Evolutionary conservation across 2,113 vertebrate genomes (phyloP), one percentile per base, ranked within the genome.

Genomic region (Periophthalmodon schlosseri): DNA sequence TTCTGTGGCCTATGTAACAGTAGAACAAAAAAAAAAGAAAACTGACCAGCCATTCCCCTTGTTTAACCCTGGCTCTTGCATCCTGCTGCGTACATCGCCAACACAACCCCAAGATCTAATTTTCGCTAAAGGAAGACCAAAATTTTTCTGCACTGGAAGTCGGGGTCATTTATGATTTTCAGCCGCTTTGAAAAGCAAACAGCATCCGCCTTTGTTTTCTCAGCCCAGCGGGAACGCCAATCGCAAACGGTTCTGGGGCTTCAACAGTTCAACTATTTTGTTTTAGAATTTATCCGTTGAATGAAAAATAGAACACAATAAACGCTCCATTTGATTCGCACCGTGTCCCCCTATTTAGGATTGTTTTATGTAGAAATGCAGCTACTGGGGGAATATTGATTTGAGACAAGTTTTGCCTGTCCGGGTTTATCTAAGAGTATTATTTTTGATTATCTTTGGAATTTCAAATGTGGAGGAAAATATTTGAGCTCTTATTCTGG

Each of bases 1-100:
- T 57, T 12, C 14, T 6, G 24, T 28, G n/a, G 52, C 20, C 52
- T 56, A 18, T 56, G 52, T 56, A 14, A 60, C 13, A 15, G 54
- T 21, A 13, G 57, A 60, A 58, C 4, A 58, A 15, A 58, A 4
- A 28, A 28, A 58, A 58, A 14, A 54, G 18, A 9, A 58, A 14
- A 5, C 14, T 18, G 28, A 71, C 70, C 65, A 56, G 75, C 54
- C 23, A 21, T 71, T 69, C 75, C 33, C 75, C 78, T 3, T 66
- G 70, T 76, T 81, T 72, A 70, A 39, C 79, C 72, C 74, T 57
- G 34, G 49, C 28, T 68, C 58, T 66, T 20, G 20, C 56, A 73
- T 49, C 84, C 83, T 34, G 2, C 84, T 34, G 74, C 0, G 68
- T 63, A 36, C 34, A 47, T 72, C 75, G 49, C 65, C 20, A 65